Evolutionary conservation across 2,797 vertebrate genomes (phyloP), one percentile per base, ranked within the genome.

Genomic region (Sebastes taczanowskii): DNA sequence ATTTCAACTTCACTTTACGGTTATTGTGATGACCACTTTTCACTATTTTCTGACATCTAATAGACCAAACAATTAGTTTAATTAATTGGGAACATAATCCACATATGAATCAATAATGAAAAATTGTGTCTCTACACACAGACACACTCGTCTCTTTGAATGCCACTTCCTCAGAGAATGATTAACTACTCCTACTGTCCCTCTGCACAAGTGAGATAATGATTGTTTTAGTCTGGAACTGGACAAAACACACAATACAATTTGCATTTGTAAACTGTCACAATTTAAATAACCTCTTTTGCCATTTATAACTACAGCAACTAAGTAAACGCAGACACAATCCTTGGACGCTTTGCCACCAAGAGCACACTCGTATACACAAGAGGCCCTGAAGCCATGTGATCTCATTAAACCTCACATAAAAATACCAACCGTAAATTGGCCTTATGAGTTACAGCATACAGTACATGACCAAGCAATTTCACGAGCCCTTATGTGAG

Each of bases 361-460:
- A 23, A 16, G 10, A 34, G 11, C 22, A 13, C 13, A 27, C 30
- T 11, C 8, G 18, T 38, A 3, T n/a, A 16, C 59, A 46, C 16
- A n/a, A 4, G 1, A 11, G 14, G 16, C 67, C 55, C 30, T 56
- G 11, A 70, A 10, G 27, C 25, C 66, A 80, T 60, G 56, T 70
- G 65, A 85, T 81, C 77, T 74, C 35, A 65, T 78, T 52, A 74
- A 42, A 59, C 42, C 64, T 8, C 58, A 59, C 70, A 67, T 56
- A 78, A 85, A 80, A 61, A 78, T 22, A 82, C 23, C 30, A 42
- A 52, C 34, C 18, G 27, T 52, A 68, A 82, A 55, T 34, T 20
- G 23, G 6, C 66, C 25, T 56, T 9, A 56, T 70, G 70, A 77
- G 55, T 58, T 23, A n/a, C 42, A 42, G 22, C 2, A 16, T n/a